These are phyloP conservation scores for Sebastes hubbsi DNA, from an alignment of 2,797 vertebrate genomes.

Conservation along the genomic window DNA sequence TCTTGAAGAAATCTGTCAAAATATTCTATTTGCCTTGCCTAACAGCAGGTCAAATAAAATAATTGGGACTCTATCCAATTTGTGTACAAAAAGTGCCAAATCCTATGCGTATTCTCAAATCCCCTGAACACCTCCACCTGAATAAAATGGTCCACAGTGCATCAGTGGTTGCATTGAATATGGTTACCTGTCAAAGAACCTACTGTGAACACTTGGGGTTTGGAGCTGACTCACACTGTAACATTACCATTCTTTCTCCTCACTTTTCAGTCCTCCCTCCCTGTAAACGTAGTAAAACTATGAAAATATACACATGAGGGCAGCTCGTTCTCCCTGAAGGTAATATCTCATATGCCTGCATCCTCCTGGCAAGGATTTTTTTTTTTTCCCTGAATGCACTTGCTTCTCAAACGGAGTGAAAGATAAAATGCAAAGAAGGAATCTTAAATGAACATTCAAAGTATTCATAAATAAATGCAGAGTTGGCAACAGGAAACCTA, in stretches of 20 bases:
- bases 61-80: slow-evolving; percentile 59
- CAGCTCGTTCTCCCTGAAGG: slow-evolving; percentile 5
- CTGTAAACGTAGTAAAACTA: slow-evolving; percentile 11
- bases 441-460: background rate
- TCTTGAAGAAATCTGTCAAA: slow-evolving; percentile 21
- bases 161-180: slow-evolving; percentile 31
- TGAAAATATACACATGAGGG: slow-evolving; percentile 32
- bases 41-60: slow-evolving; percentile 43
- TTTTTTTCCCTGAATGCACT: background rate
- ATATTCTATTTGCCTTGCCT: slow-evolving; percentile 15
- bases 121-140: slow-evolving; percentile 45
- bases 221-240: slow-evolving; percentile 25
- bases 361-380: background rate
- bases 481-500: background rate
- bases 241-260: slow-evolving; percentile 1
- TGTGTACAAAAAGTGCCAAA: slow-evolving; percentile 43
- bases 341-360: background rate
- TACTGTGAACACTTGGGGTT: slow-evolving; percentile 34
- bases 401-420: background rate
- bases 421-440: background rate
- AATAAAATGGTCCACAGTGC: slow-evolving; percentile 38
- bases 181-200: slow-evolving; percentile 57
- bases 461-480: slow-evolving; percentile 11
- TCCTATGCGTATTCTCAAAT: slow-evolving; percentile 33
- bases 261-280: background rate